Base-by-base conservation (phyloP, 1,140 invertebrate genomes). In the Drosophila biarmipes region DNA sequence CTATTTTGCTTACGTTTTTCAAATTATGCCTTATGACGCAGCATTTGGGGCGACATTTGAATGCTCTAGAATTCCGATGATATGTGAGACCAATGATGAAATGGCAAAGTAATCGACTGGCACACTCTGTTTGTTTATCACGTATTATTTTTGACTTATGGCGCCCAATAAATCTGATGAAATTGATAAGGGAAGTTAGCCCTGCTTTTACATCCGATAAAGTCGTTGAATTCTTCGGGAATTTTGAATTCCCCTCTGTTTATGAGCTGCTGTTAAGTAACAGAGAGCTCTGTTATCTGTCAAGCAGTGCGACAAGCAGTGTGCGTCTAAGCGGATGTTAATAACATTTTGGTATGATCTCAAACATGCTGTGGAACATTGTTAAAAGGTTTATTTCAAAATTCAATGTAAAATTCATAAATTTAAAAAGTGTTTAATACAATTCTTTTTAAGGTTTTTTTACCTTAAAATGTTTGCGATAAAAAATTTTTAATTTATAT, bases 1-100 rank as follows among this genome's bases (percentile, higher is more conserved):
- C 40, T 62, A 62, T 49, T 78, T 82, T 86, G 82, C 80, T 86
- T 81, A 87, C 78, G 42, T 10, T 62, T 58, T 69, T 46, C 68
- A 48, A 58, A n/a, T 17, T 49, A 29, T 17, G 24, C 24, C 8
- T 15, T 15, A 15, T 86, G 77, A 86, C 52, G 84, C 81, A 86
- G 31, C 68, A 48, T 19, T 19, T n/a, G 6, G 10, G 21, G 21
- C 31, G 48, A 45, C 42, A 78, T 77, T 31, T 59, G 42, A 78
- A 40, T 78, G 43, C 35, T 37, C 0, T 53, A 38, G 37, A 71
- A 49, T 75, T 53, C 24, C 21, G 21, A n/a, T 17, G 66, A 68
- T 38, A 69, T 69, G 24, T 12, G 31, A 46, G 31, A 38, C 12
- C 15, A 56, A 38, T 69, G 63, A 55, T 69, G 67, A 48, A 68